A percentile compares a stretch with the other conserved stretches of the same genome.
phyloP scores from a whole-genome alignment of 2,888 invertebrate species.

The Odontocolon sp. region DNA sequence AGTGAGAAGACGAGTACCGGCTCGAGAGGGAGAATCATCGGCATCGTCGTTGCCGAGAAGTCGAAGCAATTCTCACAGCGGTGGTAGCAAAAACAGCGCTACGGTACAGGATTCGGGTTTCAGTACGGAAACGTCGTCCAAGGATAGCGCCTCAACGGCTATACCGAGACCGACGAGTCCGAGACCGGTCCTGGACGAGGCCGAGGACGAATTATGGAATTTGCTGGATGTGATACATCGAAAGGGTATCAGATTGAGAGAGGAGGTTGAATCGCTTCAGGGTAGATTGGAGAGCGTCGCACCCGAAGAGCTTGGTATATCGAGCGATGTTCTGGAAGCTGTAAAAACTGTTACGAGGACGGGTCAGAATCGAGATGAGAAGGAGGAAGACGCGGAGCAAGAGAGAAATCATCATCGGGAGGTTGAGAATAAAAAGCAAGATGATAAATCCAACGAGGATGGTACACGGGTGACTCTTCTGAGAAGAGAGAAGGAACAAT shows the following conservation, averaged over 20 bases:
- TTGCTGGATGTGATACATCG: slow-evolving; percentile 93
- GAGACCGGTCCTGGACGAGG: slow-evolving; percentile 81
- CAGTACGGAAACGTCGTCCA: slow-evolving; percentile 93
- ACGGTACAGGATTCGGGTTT: slow-evolving; percentile 93
- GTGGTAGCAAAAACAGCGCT: slow-evolving; percentile 84
- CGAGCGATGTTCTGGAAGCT: slow-evolving; percentile 78
- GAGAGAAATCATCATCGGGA: slow-evolving; percentile 54
- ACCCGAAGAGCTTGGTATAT: slow-evolving; percentile 75
- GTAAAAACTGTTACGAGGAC: slow-evolving; percentile 72
- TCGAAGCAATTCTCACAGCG: slow-evolving; percentile 85
- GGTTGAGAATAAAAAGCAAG: slow-evolving; percentile 48
- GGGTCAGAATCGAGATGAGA: slow-evolving; percentile 58
- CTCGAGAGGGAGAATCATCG: slow-evolving; percentile 73
- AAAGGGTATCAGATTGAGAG: slow-evolving; percentile 87
- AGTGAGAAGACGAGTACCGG: slow-evolving; percentile 85
- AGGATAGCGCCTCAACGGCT: slow-evolving; percentile 87
- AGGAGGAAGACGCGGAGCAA: slow-evolving; percentile 62
- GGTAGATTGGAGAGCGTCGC: slow-evolving; percentile 79
- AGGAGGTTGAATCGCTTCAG: slow-evolving; percentile 87
- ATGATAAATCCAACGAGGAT: slow-evolving; percentile 74
- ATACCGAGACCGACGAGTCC: slow-evolving; percentile 78
- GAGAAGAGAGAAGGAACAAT: slow-evolving; percentile 88
- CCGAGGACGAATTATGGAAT: slow-evolving; percentile 92
- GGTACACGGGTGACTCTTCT: slow-evolving; percentile 84
- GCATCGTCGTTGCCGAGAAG: slow-evolving; percentile 83